A percentile compares a stretch with the other conserved stretches of the same genome.
Evolutionary conservation across 2,888 invertebrate species (phyloP).

Genomic region (Ophion costatus): DNA sequence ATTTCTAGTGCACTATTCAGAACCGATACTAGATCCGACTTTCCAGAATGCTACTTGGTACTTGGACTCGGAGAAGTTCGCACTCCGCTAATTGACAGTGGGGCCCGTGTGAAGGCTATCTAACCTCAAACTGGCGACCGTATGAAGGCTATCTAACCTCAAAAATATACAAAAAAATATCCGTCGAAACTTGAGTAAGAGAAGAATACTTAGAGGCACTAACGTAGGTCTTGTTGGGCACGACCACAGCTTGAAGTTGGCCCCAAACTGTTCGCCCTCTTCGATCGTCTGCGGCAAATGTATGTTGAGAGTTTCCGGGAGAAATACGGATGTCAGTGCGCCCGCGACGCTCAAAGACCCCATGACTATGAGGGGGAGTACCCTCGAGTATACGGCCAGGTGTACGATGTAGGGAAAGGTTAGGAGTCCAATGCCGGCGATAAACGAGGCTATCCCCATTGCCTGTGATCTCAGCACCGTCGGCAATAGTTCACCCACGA

Average conservation of each 20-base stretch:
- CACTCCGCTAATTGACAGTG: too few species aligned
- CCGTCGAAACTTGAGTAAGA: not conserved
- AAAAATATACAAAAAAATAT: constrained; percentile 5
- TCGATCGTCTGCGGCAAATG: constrained; percentile 87
- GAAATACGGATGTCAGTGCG: constrained; percentile 86
- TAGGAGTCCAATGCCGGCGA: constrained; percentile 87
- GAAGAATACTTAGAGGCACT: constrained; percentile 51
- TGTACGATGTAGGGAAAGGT: constrained; percentile 88
- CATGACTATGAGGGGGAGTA: constrained; percentile 86
- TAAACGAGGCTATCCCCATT: constrained; percentile 88
- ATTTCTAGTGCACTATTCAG: too few species aligned
- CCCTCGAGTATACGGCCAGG: constrained; percentile 86
- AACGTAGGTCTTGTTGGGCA: constrained; percentile 83
- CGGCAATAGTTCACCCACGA: constrained; percentile 88
- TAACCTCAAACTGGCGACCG: not conserved
- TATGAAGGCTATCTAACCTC: not conserved
- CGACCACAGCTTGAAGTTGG: constrained; percentile 85
- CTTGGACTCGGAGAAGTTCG: too few species aligned
- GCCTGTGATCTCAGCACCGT: constrained; percentile 88
- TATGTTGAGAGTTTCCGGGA: constrained; percentile 87
- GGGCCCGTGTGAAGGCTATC: not conserved
- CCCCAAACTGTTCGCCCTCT: constrained; percentile 87
- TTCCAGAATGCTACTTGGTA: too few species aligned
- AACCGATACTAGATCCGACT: too few species aligned
- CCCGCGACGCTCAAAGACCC: constrained; percentile 86